Conservation (phyloP, 1,140 invertebrate genomes). For the Pogonognathellus flavescens region DNA sequence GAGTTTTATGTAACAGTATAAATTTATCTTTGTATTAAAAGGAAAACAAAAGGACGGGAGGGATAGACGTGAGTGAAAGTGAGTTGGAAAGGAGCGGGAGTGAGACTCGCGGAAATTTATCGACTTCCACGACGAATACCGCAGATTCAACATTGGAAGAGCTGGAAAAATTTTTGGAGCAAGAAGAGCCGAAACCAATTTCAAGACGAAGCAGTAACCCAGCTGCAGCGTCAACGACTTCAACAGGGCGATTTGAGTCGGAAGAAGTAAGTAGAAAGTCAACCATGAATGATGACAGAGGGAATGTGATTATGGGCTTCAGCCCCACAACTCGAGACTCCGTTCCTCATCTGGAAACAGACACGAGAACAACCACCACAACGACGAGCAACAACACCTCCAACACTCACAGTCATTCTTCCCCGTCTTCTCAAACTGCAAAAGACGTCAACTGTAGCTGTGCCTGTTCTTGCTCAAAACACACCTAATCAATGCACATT, state of each 20-base stretch:
- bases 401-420: neutral
- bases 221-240: neutral
- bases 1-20: neutral
- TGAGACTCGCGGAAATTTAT: neutral
- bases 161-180: constrained; percentile 2
- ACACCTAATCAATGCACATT: neutral
- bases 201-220: neutral
- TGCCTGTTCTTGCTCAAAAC: neutral
- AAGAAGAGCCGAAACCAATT: neutral
- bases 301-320: neutral
- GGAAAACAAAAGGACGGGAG: constrained; percentile 32
- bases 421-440: too few relatives aligned
- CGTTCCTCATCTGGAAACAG: neutral
- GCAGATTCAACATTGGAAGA: constrained; percentile 16
- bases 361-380: neutral
- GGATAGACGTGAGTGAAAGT: neutral
- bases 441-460: neutral
- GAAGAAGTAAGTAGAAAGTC: neutral
- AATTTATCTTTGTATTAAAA: constrained; percentile 17
- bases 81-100: neutral
- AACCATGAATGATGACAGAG: neutral
- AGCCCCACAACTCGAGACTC: neutral
- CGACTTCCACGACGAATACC: neutral
- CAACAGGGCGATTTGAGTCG: neutral
- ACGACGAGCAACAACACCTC: neutral